These are phyloP conservation scores for Bruchidius siliquastri DNA, from an alignment of 2,888 invertebrate genomes.

Conservation along the genomic window DNA sequence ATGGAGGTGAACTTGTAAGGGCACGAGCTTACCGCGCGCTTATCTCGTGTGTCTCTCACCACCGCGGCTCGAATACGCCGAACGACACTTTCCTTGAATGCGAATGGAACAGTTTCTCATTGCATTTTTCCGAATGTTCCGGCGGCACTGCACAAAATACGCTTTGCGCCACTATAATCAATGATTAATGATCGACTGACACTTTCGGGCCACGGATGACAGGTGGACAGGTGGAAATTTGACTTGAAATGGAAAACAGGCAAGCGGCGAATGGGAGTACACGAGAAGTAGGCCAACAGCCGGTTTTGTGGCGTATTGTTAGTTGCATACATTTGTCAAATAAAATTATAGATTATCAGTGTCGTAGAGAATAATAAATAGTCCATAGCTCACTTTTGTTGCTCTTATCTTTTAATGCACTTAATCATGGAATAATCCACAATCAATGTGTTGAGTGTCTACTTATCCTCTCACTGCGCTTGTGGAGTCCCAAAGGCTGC, in stretches of 20 bases:
- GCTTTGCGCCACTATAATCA: slow-evolving; percentile 37
- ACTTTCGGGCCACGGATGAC: slow-evolving; percentile 28
- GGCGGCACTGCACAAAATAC: slow-evolving; percentile 25
- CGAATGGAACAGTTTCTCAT: slow-evolving; percentile 13
- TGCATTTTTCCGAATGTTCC: slow-evolving; percentile 25
- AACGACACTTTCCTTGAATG: neutral
- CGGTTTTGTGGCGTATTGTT: neutral
- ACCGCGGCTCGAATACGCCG: neutral
- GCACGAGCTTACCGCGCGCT: slow-evolving; percentile 3
- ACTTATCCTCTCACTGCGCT: no score
- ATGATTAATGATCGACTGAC: slow-evolving; percentile 44
- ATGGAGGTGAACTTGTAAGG: slow-evolving; percentile 26
- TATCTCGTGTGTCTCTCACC: neutral
- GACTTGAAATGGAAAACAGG: neutral
- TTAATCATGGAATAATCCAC: no score
- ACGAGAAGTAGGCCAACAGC: slow-evolving; percentile 12
- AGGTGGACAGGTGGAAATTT: slow-evolving; percentile 29
- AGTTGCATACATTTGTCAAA: neutral
- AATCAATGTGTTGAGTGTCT: no score
- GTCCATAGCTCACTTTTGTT: no score
- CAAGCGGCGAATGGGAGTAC: slow-evolving; percentile 11
- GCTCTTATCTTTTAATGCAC: no score
- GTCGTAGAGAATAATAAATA: no score
- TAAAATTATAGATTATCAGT: neutral
- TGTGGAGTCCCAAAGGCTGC: no score